Conservation (phyloP, 35 echinoderm and acorn worm genomes). For the Lytechinus variegatus region DNA sequence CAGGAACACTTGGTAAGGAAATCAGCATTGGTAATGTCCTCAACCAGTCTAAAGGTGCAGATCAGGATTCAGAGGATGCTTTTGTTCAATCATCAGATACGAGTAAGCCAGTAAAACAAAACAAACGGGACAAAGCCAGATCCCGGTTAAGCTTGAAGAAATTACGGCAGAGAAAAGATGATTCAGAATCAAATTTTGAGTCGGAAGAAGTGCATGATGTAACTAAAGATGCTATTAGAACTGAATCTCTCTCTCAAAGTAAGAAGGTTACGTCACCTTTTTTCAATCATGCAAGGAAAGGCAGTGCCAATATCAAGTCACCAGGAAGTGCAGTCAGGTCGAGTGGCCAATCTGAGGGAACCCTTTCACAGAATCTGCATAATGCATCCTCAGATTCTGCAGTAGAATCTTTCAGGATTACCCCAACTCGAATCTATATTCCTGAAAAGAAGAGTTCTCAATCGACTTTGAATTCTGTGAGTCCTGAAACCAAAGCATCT, state of each 20-base stretch:
- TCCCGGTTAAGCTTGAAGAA: slow-evolving; percentile 26
- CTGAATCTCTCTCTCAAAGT: neutral
- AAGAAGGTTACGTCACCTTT: neutral
- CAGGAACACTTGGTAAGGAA: neutral
- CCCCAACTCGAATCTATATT: neutral
- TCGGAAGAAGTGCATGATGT: neutral
- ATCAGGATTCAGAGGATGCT: neutral
- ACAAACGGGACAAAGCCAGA: neutral
- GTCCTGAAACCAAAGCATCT: neutral
- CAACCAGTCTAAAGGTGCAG: neutral
- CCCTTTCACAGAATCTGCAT: neutral
- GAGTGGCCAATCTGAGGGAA: neutral
- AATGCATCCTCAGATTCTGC: neutral
- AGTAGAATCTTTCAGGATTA: neutral
- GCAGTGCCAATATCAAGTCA: neutral
- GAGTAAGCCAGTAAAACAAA: neutral
- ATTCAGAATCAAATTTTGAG: neutral
- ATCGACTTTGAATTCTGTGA: neutral
- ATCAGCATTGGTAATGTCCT: neutral
- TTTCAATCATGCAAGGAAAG: neutral
- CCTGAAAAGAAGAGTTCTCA: neutral
- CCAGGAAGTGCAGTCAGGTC: neutral
- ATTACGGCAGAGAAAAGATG: neutral
- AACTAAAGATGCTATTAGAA: neutral
- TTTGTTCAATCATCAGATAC: neutral